Conservation (phyloP, 2,113 vertebrate genomes). For the Lasiurus borealis region DNA sequence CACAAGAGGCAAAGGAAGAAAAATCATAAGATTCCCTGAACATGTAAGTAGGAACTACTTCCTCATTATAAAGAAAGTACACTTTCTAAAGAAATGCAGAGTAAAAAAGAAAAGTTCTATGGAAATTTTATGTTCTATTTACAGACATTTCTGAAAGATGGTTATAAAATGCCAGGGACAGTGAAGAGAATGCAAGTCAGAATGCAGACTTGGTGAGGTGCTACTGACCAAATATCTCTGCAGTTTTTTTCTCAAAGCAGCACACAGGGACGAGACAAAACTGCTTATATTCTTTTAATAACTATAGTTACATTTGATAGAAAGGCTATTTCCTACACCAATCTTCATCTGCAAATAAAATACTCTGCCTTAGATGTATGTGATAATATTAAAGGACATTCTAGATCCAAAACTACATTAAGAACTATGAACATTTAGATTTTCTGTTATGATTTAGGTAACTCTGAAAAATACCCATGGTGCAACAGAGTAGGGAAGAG, state of each 20-base stretch:
- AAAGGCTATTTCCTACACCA: not conserved
- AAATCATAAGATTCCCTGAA: not conserved
- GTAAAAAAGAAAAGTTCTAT: not conserved
- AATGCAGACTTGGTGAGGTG: not conserved
- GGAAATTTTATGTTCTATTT: not conserved
- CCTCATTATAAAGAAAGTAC: not conserved
- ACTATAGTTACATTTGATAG: not conserved
- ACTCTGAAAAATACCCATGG: not conserved
- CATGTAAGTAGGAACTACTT: not conserved
- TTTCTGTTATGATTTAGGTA: not conserved
- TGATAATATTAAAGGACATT: not conserved
- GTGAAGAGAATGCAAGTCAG: not conserved
- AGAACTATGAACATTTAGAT: not conserved
- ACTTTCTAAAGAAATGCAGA: not conserved
- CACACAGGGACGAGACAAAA: not conserved
- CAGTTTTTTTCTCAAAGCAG: not conserved
- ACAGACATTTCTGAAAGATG: not conserved
- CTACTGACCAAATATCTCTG: not conserved
- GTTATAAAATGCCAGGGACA: not conserved
- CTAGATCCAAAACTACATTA: not conserved
- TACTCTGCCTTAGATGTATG: not conserved
- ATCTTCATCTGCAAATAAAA: not conserved
- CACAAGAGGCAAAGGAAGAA: not conserved
- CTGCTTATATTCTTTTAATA: not conserved
- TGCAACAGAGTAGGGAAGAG: not conserved